Evolutionary conservation across 2,113 vertebrate genomes (phyloP), one percentile per base, ranked within the genome.

Genomic region (Catharus bicknelli): DNA sequence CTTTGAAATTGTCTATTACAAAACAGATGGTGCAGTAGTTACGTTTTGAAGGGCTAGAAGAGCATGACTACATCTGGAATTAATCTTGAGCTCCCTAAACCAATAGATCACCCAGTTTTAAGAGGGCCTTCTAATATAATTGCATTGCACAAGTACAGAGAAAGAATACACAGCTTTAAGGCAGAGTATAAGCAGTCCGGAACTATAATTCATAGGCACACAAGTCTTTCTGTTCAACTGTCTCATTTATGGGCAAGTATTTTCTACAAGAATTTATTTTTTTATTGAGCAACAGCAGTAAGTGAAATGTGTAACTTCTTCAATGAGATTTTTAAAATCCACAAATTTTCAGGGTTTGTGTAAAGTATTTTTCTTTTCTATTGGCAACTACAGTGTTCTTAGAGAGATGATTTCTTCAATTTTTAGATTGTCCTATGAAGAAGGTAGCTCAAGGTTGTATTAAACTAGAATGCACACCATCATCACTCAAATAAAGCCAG

Each of bases 1-100:
- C 94, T 94, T 95, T 96, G 93, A 96, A 96, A 95, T 90, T 89
- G 87, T 82, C 78, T 88, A 11, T 90, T 96, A 80, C 64, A 93
- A 97, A 97, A 94, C 94, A 96, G 92, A 96, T 96, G 91, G 96
- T 87, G 66, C 55, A 64, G 83, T 90, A 96, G 85, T 97, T 97
- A 83, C 66, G 92, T 96, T 96, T 94, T 95, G 76, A 96, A 96
- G 91, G 90, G 54, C 58, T 76, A 76, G 73, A 84, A 94, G 78
- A 93, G 67, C 78, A 84, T 94, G 83, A 79, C 69, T 86, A 72
- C 96, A 96, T 96, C 95, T 95, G 82, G 92, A 94, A 90, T 84
- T 95, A 94, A 88, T 96, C 10, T 57, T 83, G 91, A 91, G 75
- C 58, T 95, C 94, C 87, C 83, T 95, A 94, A 96, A 93, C 91